These are phyloP conservation scores for Drosophila eugracilis DNA, from an alignment of 1,140 invertebrate species.

Conservation along the genomic window DNA sequence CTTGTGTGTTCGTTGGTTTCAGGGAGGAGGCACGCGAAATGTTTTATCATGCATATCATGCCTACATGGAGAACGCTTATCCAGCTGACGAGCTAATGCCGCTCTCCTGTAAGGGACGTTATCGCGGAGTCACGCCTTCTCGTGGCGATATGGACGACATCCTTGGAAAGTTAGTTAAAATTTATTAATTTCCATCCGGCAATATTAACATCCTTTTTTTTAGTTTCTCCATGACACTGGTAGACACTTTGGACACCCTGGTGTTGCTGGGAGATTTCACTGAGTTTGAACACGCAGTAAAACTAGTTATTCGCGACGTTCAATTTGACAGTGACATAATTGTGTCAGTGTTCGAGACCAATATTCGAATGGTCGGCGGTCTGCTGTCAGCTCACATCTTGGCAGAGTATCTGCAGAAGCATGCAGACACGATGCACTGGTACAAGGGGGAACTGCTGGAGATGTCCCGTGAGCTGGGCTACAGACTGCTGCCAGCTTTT, in stretches of 20 bases:
- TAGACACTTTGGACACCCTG: constrained; percentile 97
- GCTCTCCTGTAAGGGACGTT: constrained; percentile 96
- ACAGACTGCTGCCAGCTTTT: constrained; percentile 96
- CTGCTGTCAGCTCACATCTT: constrained; percentile 97
- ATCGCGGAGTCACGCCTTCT: constrained; percentile 92
- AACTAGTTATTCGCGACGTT: constrained; percentile 93
- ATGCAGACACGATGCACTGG: constrained; percentile 92
- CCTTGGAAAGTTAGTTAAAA: constrained; percentile 94
- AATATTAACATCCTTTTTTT: constrained; percentile 84
- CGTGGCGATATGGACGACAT: constrained; percentile 98
- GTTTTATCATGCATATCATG: constrained; percentile 99
- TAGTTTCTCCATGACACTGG: constrained; percentile 97
- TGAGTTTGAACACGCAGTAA: constrained; percentile 97
- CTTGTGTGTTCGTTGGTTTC: neutral
- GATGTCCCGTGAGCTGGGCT: constrained; percentile 97
- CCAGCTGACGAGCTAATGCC: constrained; percentile 99
- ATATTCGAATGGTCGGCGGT: constrained; percentile 97
- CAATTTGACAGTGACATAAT: constrained; percentile 97
- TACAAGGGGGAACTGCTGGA: constrained; percentile 95
- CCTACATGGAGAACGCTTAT: constrained; percentile 99
- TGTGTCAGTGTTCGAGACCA: constrained; percentile 99
- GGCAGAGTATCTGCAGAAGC: constrained; percentile 92
- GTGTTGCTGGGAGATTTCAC: constrained; percentile 96
- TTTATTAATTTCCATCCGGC: neutral
- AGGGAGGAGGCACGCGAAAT: constrained; percentile 92